Percentiles rank a stretch among this genome's conserved stretches.
Evolutionary conservation across 2,113 vertebrate genomes (phyloP).

Genomic region (Rhabdornis inornatus): DNA sequence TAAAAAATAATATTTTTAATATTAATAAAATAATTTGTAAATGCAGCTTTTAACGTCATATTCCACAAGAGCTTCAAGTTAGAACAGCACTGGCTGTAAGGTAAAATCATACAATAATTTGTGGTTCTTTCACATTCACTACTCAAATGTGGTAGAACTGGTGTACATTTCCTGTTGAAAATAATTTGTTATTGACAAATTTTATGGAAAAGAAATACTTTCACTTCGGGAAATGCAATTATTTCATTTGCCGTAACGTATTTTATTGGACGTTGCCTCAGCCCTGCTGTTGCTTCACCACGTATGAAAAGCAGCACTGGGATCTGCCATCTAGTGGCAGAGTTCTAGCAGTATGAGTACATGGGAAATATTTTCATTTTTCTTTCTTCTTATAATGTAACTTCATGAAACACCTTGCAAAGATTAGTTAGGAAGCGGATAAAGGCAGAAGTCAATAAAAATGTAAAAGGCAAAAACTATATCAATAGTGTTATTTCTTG

Average conservation of each 20-base stretch:
- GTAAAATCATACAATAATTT: background rate
- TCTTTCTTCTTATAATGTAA: background rate
- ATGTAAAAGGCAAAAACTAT: background rate
- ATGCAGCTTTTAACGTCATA: background rate
- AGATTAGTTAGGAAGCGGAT: background rate
- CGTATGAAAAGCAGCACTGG: background rate
- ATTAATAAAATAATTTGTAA: background rate
- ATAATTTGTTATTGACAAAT: background rate
- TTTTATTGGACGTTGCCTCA: background rate
- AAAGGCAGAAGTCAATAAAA: background rate
- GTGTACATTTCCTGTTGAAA: background rate
- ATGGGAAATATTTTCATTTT: background rate
- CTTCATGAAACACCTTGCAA: background rate
- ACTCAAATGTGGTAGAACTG: background rate
- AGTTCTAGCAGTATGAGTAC: background rate
- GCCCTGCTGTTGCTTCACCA: background rate
- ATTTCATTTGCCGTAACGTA: background rate
- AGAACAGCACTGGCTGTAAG: background rate
- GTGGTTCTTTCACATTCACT: background rate
- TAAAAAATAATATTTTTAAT: background rate
- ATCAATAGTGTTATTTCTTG: background rate
- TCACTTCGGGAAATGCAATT: background rate
- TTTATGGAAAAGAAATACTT: background rate
- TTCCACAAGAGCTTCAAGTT: background rate
- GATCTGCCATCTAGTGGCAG: conserved; percentile 63